Percentiles rank a stretch among this genome's conserved stretches.
Evolutionary conservation across 2,113 vertebrate genomes (phyloP).

Genomic region (Paedocypris sp.): DNA sequence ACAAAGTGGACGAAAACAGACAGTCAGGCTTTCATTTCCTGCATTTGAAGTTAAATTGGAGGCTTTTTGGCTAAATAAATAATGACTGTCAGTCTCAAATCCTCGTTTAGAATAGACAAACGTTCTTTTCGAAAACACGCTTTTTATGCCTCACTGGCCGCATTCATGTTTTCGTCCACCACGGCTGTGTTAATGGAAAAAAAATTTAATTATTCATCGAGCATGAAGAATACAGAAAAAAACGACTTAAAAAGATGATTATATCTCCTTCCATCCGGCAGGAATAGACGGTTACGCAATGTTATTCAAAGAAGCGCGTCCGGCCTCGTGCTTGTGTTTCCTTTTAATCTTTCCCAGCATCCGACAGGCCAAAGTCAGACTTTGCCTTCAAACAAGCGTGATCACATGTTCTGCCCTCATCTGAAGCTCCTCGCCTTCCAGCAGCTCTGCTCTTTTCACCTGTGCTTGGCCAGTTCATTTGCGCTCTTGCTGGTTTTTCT

Average conservation of each 20-base stretch:
- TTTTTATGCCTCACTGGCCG: neutral
- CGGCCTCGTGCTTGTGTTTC: neutral
- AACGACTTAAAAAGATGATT: conserved; percentile 39
- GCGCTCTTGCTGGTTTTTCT: neutral
- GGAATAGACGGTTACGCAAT: neutral
- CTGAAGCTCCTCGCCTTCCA: neutral
- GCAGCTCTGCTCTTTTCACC: neutral
- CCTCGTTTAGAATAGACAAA: neutral
- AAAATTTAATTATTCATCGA: conserved; percentile 19
- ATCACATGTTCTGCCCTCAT: neutral
- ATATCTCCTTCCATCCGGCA: conserved; percentile 15
- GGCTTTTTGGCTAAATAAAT: neutral
- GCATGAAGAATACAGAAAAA: neutral
- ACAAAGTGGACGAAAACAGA: neutral
- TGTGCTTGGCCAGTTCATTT: neutral
- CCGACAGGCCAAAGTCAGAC: neutral
- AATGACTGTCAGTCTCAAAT: neutral
- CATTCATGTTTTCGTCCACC: neutral
- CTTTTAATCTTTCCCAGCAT: neutral
- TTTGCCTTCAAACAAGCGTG: neutral
- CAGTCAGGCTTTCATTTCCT: neutral
- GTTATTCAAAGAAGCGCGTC: neutral
- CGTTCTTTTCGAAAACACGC: neutral
- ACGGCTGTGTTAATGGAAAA: conserved; percentile 12
- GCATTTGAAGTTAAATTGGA: neutral